Conservation (phyloP, 2,113 vertebrate species). For the Paratilapia polleni region DNA sequence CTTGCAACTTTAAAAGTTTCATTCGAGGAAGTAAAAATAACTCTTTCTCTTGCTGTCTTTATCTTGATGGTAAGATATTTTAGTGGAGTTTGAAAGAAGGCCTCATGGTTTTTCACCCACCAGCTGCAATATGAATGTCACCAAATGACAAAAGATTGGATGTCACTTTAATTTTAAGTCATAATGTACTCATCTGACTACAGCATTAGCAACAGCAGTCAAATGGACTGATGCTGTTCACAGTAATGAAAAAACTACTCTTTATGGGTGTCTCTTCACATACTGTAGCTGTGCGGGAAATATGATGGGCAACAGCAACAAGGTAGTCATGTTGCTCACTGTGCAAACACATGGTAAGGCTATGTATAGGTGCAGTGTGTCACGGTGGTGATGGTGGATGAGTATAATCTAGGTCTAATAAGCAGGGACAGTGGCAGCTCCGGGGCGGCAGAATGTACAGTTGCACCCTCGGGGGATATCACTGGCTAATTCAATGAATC, state of each 20-base stretch:
- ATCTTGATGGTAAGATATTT: neutral
- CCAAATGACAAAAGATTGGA: neutral
- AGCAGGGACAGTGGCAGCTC: neutral
- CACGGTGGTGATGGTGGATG: neutral
- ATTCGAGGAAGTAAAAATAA: neutral
- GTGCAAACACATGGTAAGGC: neutral
- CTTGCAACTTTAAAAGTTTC: neutral
- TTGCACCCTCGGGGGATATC: neutral
- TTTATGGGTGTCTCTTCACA: neutral
- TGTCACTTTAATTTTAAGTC: slow-evolving; percentile 17
- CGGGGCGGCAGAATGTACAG: neutral
- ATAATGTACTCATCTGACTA: neutral
- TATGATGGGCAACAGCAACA: neutral
- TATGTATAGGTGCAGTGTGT: slow-evolving; percentile 6
- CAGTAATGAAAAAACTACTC: slow-evolving; percentile 3
- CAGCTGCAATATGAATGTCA: neutral
- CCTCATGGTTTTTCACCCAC: neutral
- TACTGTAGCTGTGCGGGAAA: slow-evolving; percentile 1
- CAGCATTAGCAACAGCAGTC: slow-evolving; percentile 15
- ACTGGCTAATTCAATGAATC: slow-evolving; percentile 15
- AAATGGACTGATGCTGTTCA: neutral
- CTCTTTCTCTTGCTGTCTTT: neutral
- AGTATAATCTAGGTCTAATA: slow-evolving; percentile 1
- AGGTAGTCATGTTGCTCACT: neutral
- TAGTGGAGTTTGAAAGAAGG: neutral